These are phyloP conservation scores for Tenualosa thibaudeaui DNA, from an alignment of 2,797 vertebrate species.

Conservation along the genomic window DNA sequence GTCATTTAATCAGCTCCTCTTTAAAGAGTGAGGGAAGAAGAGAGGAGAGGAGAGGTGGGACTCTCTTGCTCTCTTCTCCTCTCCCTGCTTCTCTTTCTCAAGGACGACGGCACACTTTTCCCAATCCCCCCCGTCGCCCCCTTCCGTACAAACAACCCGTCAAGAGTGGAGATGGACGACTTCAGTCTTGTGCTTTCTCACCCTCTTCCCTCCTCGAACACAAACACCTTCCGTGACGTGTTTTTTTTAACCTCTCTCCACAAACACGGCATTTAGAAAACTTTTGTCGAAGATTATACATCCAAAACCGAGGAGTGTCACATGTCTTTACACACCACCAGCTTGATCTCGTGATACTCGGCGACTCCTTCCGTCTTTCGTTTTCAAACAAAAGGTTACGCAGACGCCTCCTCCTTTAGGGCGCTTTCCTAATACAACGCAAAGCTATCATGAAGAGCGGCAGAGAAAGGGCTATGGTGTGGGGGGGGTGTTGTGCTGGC, in stretches of 20 bases:
- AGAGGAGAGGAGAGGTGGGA: constrained; percentile 43
- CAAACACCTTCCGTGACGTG: not conserved
- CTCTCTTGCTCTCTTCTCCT: constrained; percentile 22
- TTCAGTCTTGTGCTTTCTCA: constrained; percentile 28
- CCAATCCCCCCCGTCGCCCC: not conserved
- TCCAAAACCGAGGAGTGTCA: constrained; percentile 44
- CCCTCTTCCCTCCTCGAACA: not conserved
- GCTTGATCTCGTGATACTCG: not conserved
- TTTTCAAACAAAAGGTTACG: not conserved
- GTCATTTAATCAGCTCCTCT: constrained; percentile 58
- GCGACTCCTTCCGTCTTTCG: not conserved
- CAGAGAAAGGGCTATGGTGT: not conserved
- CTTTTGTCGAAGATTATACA: constrained; percentile 54
- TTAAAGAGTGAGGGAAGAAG: constrained; percentile 48
- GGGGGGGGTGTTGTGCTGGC: constrained; percentile 33
- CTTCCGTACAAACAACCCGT: constrained; percentile 52
- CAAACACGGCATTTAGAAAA: constrained; percentile 39
- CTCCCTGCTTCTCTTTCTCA: not conserved
- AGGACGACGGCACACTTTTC: constrained; percentile 8
- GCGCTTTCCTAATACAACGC: constrained; percentile 38
- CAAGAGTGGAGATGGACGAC: constrained; percentile 40
- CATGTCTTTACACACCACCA: constrained; percentile 39
- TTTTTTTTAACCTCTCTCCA: not conserved
- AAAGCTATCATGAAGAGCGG: not conserved
- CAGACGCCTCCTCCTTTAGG: not conserved